Evolutionary conservation across 2,113 vertebrate species (phyloP), one percentile per base, ranked within the genome.

Genomic region (Climacteris rufus): DNA sequence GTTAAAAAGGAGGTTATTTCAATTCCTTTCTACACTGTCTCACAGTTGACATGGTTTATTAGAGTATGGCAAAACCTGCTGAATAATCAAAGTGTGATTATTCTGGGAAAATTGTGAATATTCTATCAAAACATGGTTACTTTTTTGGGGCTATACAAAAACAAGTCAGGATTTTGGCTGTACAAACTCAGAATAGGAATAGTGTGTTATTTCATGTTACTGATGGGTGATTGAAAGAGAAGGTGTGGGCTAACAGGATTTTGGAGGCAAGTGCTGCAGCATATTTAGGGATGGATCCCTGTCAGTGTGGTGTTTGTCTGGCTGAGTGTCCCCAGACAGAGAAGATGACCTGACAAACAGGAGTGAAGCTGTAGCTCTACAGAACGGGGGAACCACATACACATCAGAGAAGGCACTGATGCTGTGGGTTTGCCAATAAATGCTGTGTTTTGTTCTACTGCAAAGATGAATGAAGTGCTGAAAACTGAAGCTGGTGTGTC

Each of bases 1-100:
- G 71, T 91, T 93, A 50, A 85, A 90, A 91, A 90, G 74, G 37
- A 91, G 79, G 54, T 85, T 87, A 91, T 90, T 85, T 83, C 59
- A 54, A 15, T 88, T 85, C 59, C 22, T 92, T 47, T 66, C 7
- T 83, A 66, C 4, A 0, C 65, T 39, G 13, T 47, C 22, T 88
- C 54, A 24, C 33, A 21, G 59, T 52, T 57, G 17, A 74, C 83
- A 65, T 74, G 42, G 20, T 77, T 4, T 42, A 9, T 89, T 66
- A 61, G 75, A 35, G 22, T 52, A 59, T 40, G 59, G 53, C 47
- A 81, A 54, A 95, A 52, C 33, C 50, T 59, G 60, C 59, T 80
- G 84, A 80, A 66, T 93, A 85, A 70, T 87, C 35, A 53, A 49
- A 70, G 54, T 13, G 7, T 35, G 12, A 64, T 82, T 81, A 42